Evolutionary conservation across 1,140 invertebrate genomes (phyloP).

Genomic region (Drosophila mayri): DNA sequence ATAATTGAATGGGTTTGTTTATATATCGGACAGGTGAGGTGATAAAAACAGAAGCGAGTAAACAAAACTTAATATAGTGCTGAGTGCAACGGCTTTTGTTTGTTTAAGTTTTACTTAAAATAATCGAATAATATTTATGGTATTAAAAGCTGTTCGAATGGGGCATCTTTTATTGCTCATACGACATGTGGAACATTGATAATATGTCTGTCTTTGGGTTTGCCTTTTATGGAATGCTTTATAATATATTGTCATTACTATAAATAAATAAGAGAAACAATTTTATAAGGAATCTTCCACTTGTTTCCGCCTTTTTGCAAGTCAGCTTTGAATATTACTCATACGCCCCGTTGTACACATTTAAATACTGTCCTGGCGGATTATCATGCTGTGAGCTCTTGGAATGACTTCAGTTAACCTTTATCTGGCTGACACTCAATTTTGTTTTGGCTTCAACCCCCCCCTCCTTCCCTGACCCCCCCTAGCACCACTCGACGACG

Average conservation of each 20-base stretch:
- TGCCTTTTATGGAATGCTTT: background rate
- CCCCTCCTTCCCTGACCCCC: background rate
- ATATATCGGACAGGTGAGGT: background rate
- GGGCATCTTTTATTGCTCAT: constrained; percentile 1
- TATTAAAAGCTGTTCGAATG: background rate
- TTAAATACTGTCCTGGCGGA: constrained; percentile 18
- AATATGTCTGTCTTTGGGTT: background rate
- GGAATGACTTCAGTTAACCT: constrained; percentile 3
- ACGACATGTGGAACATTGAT: constrained; percentile 1
- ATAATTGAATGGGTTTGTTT: constrained; percentile 48
- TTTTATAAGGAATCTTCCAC: too few relatives aligned
- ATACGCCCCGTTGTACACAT: constrained; percentile 19
- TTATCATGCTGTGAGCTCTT: background rate
- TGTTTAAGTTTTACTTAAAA: constrained; percentile 2
- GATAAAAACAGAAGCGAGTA: constrained; percentile 17
- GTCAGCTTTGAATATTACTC: background rate
- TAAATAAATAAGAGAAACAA: background rate
- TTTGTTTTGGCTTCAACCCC: background rate
- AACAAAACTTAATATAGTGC: background rate
- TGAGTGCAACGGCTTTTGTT: constrained; percentile 5
- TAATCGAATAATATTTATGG: background rate
- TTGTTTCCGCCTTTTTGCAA: background rate
- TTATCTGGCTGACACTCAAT: constrained; percentile 13
- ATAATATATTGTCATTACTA: background rate
- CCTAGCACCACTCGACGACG: constrained; percentile 10